These are phyloP conservation scores for Anarrhichthys ocellatus DNA, from an alignment of 2,113 vertebrate species.

Conservation along the genomic window DNA sequence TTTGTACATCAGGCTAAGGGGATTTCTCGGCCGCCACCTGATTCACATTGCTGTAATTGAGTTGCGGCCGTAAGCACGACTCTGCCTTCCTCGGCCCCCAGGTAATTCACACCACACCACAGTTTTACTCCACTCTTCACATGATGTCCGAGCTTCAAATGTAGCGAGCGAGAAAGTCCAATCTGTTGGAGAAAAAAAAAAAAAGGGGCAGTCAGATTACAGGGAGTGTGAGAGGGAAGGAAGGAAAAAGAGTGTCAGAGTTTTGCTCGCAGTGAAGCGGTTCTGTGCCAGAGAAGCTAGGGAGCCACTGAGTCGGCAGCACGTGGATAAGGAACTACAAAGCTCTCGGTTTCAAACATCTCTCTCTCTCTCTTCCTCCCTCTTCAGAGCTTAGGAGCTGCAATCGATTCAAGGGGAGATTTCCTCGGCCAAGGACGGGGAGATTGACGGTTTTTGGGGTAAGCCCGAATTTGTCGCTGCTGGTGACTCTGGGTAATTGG, in stretches of 20 bases:
- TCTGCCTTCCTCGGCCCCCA: conserved; percentile 65
- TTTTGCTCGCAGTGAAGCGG: conserved; percentile 60
- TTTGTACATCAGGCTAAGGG: conserved; percentile 68
- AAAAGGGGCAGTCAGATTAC: conserved; percentile 63
- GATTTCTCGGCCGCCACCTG: conserved; percentile 78
- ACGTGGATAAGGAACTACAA: conserved; percentile 76
- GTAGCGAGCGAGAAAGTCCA: conserved; percentile 57
- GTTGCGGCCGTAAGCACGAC: conserved; percentile 75
- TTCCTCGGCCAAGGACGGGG: conserved; percentile 64
- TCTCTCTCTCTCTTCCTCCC: conserved; percentile 59
- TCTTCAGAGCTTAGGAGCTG: conserved; percentile 70
- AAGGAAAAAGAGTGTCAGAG: conserved; percentile 66
- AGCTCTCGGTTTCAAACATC: conserved; percentile 74
- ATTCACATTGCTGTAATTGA: conserved; percentile 81
- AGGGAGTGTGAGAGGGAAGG: conserved; percentile 42
- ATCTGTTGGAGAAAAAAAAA: conserved; percentile 40
- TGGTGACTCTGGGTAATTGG: conserved; percentile 64
- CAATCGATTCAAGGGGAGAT: conserved; percentile 75
- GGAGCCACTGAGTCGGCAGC: conserved; percentile 74
- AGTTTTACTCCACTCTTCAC: conserved; percentile 78
- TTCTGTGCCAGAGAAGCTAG: conserved; percentile 58
- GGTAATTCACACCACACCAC: conserved; percentile 75
- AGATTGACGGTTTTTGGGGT: conserved; percentile 80
- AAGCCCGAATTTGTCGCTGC: conserved; percentile 78
- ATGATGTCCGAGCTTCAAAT: conserved; percentile 66